A percentile compares a stretch with the other conserved stretches of the same genome.
These are phyloP conservation scores for Heliconius hermathena DNA, from an alignment of 1,140 invertebrate species.

Conservation along the genomic window DNA sequence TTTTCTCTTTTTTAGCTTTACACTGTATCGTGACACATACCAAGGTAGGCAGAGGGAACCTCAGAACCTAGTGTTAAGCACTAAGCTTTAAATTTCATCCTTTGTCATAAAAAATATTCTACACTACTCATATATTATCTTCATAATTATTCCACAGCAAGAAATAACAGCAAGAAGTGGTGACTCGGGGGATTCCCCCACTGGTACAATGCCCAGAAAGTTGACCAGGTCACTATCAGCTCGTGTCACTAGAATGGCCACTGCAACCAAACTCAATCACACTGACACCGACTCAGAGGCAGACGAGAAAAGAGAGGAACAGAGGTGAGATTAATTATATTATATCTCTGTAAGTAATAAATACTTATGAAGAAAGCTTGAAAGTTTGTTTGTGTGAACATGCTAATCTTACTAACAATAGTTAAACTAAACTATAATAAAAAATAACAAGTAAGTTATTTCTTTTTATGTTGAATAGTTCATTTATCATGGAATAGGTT, in stretches of 20 bases:
- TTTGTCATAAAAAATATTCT: too few species aligned
- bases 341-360: not conserved
- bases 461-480: too few species aligned
- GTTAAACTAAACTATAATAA: too few species aligned
- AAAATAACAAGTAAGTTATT: too few species aligned
- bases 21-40: not conserved
- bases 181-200: conserved; percentile 54
- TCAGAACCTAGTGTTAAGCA: not conserved
- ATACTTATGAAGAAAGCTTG: too few species aligned
- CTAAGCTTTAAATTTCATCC: too few species aligned
- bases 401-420: too few species aligned
- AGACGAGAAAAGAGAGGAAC: conserved; percentile 68
- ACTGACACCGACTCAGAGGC: conserved; percentile 77
- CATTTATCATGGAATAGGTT: too few species aligned
- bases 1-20: not conserved
- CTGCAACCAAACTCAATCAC: conserved; percentile 49
- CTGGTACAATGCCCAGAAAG: conserved; percentile 61
- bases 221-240: conserved; percentile 71
- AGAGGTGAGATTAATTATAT: conserved; percentile 45
- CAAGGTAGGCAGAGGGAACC: not conserved
- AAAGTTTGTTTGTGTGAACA: too few species aligned
- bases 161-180: conserved; percentile 52
- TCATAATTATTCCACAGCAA: conserved; percentile 41
- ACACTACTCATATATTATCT: too few species aligned
- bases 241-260: conserved; percentile 63